These are phyloP conservation scores for Mustela lutreola DNA, from an alignment of 2,113 vertebrate species.

Conservation along the genomic window DNA sequence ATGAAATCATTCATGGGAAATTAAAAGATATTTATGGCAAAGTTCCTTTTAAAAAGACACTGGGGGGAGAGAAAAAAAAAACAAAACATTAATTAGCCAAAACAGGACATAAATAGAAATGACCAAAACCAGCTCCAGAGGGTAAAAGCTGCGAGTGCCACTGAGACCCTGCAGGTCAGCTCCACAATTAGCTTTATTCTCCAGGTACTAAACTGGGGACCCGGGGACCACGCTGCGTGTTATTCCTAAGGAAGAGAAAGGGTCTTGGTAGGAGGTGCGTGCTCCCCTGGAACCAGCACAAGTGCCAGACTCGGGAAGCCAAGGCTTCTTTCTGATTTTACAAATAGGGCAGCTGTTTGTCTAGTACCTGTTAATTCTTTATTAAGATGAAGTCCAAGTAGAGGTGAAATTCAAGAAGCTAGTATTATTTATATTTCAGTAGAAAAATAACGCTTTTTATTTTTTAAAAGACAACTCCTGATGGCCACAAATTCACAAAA, in stretches of 20 bases:
- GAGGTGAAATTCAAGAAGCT: background rate
- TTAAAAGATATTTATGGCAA: slow-evolving; percentile 76
- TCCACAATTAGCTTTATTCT: background rate
- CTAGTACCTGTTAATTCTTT: background rate
- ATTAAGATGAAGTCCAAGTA: background rate
- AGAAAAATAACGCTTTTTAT: background rate
- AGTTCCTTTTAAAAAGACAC: slow-evolving; percentile 61
- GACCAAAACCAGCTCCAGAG: slow-evolving; percentile 21
- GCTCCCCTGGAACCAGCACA: background rate
- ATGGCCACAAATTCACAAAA: background rate
- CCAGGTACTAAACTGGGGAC: background rate
- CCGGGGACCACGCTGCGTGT: background rate
- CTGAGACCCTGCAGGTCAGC: background rate
- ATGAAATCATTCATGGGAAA: slow-evolving; percentile 63
- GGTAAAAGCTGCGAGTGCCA: background rate
- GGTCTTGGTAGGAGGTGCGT: background rate
- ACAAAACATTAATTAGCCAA: slow-evolving; percentile 48
- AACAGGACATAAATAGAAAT: slow-evolving; percentile 37
- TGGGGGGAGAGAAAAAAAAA: no score
- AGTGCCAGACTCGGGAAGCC: background rate
- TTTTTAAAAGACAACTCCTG: background rate
- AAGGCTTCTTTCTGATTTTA: slow-evolving; percentile 18
- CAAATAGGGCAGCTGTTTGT: background rate
- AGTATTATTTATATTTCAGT: background rate
- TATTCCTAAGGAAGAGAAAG: background rate